Base-by-base conservation (phyloP, 2,113 vertebrate species). In the Herpetotheres cachinnans region DNA sequence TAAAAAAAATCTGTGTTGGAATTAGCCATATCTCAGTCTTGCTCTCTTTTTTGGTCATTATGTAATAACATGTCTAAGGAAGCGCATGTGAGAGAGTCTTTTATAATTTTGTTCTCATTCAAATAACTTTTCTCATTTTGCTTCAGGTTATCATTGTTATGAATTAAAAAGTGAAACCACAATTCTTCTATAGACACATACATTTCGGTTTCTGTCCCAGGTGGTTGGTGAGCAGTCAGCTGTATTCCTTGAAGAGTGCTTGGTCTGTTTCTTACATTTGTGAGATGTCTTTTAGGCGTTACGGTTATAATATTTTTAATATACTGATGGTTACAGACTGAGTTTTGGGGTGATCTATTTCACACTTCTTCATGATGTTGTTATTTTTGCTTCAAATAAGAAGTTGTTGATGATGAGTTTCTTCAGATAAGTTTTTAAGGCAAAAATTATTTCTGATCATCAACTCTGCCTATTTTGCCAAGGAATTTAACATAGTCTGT, bases 151-250 rank as follows among this genome's bases (percentile, higher is more conserved):
- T 10, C n/a, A 49, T 86, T 16, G 38, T 77, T 73, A 62, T 44
- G 71, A 95, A 76, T 56, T 22, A 61, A 89, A 82, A 93, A 79
- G 8, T 38, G 34, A 89, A 74, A 86, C 15, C 62, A 46, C 61
- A 72, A 21, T 25, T 15, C 16, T 91, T 92, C 38, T 71, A 2
- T 46, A 84, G 69, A 40, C 12, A 38, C 36, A 71, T 49, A 32
- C 11, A 44, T 61, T 87, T 82, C 2, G 1, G 9, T 46, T 94
- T 58, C n/a, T 90, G 14, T 82, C 8, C 2, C 0, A 0, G 12
- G 36, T 54, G 52, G 67, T 50, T 82, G 63, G 26, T 95, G 24
- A 92, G 18, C 59, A 79, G 32, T 90, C 76, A 78, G 34, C 38
- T 93, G 34, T 69, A 50, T 82, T 93, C 62, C 66, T 81, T 86